A percentile compares a stretch with the other conserved stretches of the same genome.
Evolutionary conservation across 2,113 vertebrate species (phyloP).

Genomic region (Mobula birostris): DNA sequence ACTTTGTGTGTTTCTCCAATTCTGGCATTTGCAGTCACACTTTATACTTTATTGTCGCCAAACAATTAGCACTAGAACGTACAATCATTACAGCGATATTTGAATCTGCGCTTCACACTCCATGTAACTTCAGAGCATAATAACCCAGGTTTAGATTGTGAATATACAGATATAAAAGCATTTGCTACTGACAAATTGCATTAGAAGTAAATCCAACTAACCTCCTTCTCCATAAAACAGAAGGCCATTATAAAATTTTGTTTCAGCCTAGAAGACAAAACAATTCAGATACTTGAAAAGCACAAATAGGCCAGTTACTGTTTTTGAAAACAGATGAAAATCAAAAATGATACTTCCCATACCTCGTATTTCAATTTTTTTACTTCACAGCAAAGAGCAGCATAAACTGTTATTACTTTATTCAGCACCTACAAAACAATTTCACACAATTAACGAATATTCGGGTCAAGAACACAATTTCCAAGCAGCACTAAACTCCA

Average conservation of each 20-base stretch:
- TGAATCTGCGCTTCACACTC: too few relatives aligned
- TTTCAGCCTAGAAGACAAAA: slow-evolving; percentile 77
- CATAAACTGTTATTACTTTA: slow-evolving; percentile 97
- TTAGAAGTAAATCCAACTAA: slow-evolving; percentile 47
- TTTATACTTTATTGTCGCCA: too few relatives aligned
- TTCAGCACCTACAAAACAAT: slow-evolving; percentile 74
- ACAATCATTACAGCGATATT: too few relatives aligned
- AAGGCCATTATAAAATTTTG: slow-evolving; percentile 93
- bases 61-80: too few relatives aligned
- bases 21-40: neutral
- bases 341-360: slow-evolving; percentile 42
- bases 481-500: neutral
- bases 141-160: neutral
- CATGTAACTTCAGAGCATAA: neutral
- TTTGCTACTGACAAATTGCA: neutral
- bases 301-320: neutral
- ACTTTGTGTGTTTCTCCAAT: too few relatives aligned
- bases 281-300: neutral
- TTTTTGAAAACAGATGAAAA: neutral
- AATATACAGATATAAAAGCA: neutral
- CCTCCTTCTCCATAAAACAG: slow-evolving; percentile 97
- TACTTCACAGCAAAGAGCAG: slow-evolving; percentile 93
- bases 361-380: slow-evolving; percentile 98
- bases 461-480: neutral
- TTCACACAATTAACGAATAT: neutral